Conservation (phyloP, 1,140 invertebrate genomes). For the Drosophila tropicalis region DNA sequence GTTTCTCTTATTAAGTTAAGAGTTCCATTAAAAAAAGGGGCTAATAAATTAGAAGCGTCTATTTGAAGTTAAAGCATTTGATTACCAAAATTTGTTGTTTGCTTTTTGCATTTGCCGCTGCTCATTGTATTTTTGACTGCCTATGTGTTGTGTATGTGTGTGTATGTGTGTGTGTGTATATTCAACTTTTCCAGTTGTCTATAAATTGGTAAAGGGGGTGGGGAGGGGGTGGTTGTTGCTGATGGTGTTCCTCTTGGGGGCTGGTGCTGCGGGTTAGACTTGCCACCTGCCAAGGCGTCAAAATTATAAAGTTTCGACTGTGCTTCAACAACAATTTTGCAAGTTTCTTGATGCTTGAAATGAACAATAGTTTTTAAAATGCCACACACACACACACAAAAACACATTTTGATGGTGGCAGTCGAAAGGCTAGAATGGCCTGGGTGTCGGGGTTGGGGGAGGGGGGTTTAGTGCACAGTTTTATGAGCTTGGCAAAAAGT, state of each 20-base stretch:
- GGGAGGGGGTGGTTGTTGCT: background rate
- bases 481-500: conserved; percentile 61
- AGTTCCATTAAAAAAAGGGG: no score
- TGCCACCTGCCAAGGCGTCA: conserved; percentile 56
- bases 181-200: background rate
- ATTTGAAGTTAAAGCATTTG: no score
- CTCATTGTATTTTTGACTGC: background rate
- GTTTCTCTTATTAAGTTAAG: no score
- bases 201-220: background rate
- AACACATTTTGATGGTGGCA: conserved; percentile 1
- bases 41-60: no score
- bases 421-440: background rate
- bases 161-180: no score
- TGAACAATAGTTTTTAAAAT: conserved; percentile 65
- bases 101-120: no score
- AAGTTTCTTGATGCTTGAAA: conserved; percentile 66
- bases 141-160: background rate
- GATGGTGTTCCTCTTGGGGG: background rate
- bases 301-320: conserved; percentile 62
- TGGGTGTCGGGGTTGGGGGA: no score
- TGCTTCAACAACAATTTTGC: conserved; percentile 58
- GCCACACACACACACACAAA: conserved; percentile 37
- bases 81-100: no score
- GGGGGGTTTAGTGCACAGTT: conserved; percentile 25
- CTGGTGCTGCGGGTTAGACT: background rate